Conservation (phyloP, 2,113 vertebrate genomes). For the Anolis carolinensis region DNA sequence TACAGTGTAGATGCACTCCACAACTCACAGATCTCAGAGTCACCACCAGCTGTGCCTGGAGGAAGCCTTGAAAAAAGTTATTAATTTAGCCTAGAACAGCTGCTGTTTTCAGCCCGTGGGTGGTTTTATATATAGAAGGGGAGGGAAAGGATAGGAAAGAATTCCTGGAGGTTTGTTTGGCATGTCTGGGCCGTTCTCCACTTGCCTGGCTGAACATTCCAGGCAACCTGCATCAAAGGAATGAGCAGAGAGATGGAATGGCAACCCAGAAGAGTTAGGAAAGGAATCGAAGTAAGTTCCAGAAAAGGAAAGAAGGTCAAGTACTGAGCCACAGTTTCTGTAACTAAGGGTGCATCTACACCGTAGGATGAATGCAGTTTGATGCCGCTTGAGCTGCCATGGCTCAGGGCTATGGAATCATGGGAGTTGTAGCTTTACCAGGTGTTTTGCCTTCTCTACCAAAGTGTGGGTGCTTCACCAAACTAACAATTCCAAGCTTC, state of each 20-base stretch:
- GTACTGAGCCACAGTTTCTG: neutral
- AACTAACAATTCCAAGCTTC: too few relatives aligned
- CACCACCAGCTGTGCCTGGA: neutral
- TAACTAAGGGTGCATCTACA: too few relatives aligned
- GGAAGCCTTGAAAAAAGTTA: too few relatives aligned
- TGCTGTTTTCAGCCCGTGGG: neutral
- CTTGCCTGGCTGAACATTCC: neutral
- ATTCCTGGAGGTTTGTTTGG: constrained; percentile 36
- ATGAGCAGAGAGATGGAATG: constrained; percentile 31
- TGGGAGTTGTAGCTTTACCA: too few relatives aligned
- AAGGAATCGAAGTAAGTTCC: constrained; percentile 61
- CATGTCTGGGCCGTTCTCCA: constrained; percentile 52
- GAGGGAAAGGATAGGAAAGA: neutral
- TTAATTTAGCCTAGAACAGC: neutral
- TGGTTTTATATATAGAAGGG: constrained; percentile 42
- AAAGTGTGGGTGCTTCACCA: too few relatives aligned
- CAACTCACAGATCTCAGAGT: too few relatives aligned
- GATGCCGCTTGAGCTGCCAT: too few relatives aligned
- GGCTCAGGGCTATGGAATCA: too few relatives aligned
- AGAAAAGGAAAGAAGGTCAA: constrained; percentile 44
- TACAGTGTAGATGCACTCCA: too few relatives aligned
- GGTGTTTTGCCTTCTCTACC: too few relatives aligned
- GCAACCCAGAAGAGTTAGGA: constrained; percentile 19
- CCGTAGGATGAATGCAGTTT: too few relatives aligned
- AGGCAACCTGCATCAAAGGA: constrained; percentile 47